Percentiles rank a stretch among this genome's conserved stretches.
These are phyloP conservation scores for Epizoanthus ramosus DNA, from an alignment of 92 coral and sea anemone species.

Conservation along the genomic window DNA sequence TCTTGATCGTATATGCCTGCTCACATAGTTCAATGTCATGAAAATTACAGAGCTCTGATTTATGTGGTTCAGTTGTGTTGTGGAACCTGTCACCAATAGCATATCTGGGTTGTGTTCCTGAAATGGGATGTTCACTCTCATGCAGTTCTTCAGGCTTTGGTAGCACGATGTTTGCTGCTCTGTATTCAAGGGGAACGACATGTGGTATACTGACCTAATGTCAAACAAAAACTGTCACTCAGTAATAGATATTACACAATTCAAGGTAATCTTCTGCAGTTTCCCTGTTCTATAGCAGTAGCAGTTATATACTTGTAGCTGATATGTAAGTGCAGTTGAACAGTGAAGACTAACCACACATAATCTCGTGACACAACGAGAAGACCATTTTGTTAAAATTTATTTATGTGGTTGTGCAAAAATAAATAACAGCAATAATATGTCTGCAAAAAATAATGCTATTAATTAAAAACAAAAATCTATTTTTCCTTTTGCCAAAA, in stretches of 20 bases:
- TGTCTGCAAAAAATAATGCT: no score
- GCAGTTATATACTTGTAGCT: no score
- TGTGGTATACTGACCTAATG: slow-evolving; percentile 47
- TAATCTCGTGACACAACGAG: no score
- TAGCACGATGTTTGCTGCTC: neutral
- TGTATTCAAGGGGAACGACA: slow-evolving; percentile 42
- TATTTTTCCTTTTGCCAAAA: no score
- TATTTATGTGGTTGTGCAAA: no score
- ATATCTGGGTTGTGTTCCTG: slow-evolving; percentile 31
- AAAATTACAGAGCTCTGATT: slow-evolving; percentile 49
- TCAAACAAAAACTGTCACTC: neutral
- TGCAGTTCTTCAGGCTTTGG: slow-evolving; percentile 13
- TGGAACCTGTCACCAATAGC: slow-evolving; percentile 62
- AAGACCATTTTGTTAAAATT: no score
- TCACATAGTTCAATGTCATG: slow-evolving; percentile 48
- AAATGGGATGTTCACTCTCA: slow-evolving; percentile 43
- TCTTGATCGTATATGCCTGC: slow-evolving; percentile 42
- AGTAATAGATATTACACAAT: neutral
- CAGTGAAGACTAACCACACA: no score
- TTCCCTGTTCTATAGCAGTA: neutral
- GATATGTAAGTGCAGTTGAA: no score
- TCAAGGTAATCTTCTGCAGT: neutral
- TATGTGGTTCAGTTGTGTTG: slow-evolving; percentile 52
- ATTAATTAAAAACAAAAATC: no score
- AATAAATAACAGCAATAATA: no score